Base-by-base conservation (phyloP, 2,113 vertebrate species). In the Pollimyrus isidori region DNA sequence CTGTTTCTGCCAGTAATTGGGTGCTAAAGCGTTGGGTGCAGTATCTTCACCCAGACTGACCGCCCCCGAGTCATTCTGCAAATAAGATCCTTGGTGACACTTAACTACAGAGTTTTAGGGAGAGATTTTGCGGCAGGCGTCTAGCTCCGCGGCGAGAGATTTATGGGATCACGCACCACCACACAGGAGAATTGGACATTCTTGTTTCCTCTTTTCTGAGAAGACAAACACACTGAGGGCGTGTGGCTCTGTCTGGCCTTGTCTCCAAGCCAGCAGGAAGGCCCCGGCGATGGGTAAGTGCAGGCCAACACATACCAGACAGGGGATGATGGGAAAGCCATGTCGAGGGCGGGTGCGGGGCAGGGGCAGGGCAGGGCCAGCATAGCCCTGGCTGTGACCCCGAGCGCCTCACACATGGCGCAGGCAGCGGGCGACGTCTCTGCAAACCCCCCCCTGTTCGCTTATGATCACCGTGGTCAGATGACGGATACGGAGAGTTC, bases 151-250 rank as follows among this genome's bases (percentile, higher is more conserved):
- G 84, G 17, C 19, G 21, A 84, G 82, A 23, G 49, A 11, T 52
- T 56, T 35, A 56, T 56, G 49, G 11, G 15, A 42, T 96, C 94
- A 95, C 93, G 92, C 93, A 93, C 86, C 89, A 93, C 94, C 92
- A 90, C 94, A 89, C 93, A 93, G 89, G 92, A 94, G 93, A 93
- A 94, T 92, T 95, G 94, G 93, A 95, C 91, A 88, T 73, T 53
- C 90, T 86, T 91, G 87, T 91, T 62, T 89, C 30, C 10, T 35
- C 39, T 46, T 89, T 86, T 93, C 89, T 91, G 89, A 94, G 89
- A 89, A 88, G 87, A 86, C 83, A 84, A 90, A 53, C 89, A 89
- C 89, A 92, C 90, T 87, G 30, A 26, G 88, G 45, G 88, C 26
- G 89, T 82, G 85, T 48, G 9, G 89, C 80, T 45, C 87, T 65